Conservation (phyloP, 2,113 vertebrate species). For the Eira barbara region DNA sequence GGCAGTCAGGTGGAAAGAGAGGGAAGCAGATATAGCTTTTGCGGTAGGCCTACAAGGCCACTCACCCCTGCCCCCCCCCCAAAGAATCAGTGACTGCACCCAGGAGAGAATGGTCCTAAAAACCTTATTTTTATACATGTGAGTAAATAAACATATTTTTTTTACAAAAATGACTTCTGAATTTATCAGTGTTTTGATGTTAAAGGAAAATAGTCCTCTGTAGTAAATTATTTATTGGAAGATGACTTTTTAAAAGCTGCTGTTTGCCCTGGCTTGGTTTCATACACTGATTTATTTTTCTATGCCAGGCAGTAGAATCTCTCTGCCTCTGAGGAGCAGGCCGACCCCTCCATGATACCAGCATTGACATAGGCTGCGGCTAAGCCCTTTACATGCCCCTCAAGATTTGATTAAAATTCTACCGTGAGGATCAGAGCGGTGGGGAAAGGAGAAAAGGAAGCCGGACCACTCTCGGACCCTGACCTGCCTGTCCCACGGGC, state of each 20-base stretch:
- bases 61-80: neutral
- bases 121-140: slow-evolving; percentile 86
- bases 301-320: slow-evolving; percentile 35
- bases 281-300: slow-evolving; percentile 71
- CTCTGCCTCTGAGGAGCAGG: slow-evolving; percentile 45
- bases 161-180: slow-evolving; percentile 81
- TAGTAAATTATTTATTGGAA: slow-evolving; percentile 78
- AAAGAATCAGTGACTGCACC: slow-evolving; percentile 34
- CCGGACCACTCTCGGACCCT: neutral
- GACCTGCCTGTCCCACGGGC: neutral
- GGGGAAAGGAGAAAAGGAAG: neutral
- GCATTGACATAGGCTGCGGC: neutral
- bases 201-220: slow-evolving; percentile 67
- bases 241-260: slow-evolving; percentile 71
- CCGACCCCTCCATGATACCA: neutral
- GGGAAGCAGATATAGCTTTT: neutral
- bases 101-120: slow-evolving; percentile 69
- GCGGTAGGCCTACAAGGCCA: neutral
- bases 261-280: slow-evolving; percentile 66
- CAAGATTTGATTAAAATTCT: neutral
- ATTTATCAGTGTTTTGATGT: slow-evolving; percentile 77
- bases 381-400: neutral
- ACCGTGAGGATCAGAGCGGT: neutral
- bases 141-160: slow-evolving; percentile 87
- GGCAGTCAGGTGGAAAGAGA: neutral